Evolutionary conservation across 2,797 vertebrate species (phyloP).

Genomic region (Tympanoctomys barrerae): DNA sequence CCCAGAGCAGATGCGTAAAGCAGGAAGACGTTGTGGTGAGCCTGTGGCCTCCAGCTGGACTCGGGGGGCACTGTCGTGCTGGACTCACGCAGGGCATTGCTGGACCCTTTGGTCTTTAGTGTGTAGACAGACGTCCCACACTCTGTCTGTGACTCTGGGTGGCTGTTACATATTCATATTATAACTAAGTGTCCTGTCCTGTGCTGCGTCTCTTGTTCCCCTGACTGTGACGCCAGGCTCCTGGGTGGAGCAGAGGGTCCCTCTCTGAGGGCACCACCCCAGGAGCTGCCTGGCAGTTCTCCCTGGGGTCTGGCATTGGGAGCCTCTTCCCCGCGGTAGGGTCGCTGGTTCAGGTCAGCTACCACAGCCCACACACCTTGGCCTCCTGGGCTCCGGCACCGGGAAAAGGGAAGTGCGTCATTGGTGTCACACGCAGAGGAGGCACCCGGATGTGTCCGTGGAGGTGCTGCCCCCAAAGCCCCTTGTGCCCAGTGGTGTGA

Average conservation of each 20-base stretch:
- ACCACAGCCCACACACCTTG: not conserved
- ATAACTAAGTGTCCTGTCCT: too few species aligned
- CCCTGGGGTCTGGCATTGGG: not conserved
- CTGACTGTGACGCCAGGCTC: not conserved
- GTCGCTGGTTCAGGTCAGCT: not conserved
- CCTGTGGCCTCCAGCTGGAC: too few species aligned
- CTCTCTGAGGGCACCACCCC: not conserved
- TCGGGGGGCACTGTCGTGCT: too few species aligned
- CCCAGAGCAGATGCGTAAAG: too few species aligned
- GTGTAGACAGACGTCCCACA: too few species aligned
- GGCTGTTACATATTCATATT: too few species aligned
- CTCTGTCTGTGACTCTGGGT: too few species aligned
- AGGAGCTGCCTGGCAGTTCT: too few species aligned
- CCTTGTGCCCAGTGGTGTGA: not conserved
- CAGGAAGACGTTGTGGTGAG: too few species aligned
- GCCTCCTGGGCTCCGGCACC: not conserved
- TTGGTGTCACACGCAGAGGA: not conserved
- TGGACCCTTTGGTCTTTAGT: too few species aligned
- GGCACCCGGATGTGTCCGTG: accelerated
- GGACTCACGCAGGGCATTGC: too few species aligned
- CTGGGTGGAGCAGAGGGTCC: not conserved
- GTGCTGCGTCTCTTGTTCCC: too few species aligned
- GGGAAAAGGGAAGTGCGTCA: not conserved
- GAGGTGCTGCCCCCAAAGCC: not conserved
- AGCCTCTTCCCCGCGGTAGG: not conserved